Percentiles rank a stretch among this genome's conserved stretches.
These are phyloP conservation scores for Tangachromis dhanisi DNA, from an alignment of 2,113 vertebrate species.

Conservation along the genomic window DNA sequence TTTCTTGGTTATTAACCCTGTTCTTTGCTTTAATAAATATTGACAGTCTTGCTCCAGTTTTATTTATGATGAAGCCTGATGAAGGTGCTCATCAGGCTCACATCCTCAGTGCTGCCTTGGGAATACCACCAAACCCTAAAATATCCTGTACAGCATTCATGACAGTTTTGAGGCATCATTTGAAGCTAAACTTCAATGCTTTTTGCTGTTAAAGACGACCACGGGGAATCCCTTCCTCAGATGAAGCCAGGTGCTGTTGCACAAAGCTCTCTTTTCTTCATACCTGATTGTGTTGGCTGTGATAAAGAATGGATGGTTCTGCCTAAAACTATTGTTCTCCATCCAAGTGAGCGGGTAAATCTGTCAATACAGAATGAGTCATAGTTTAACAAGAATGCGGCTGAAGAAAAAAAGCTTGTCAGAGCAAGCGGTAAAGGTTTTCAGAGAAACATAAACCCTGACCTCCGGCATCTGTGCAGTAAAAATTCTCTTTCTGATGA, in stretches of 20 bases:
- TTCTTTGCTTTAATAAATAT: background rate
- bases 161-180: background rate
- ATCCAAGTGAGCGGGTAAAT: background rate
- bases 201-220: background rate
- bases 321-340: background rate
- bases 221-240: background rate
- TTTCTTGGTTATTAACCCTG: background rate
- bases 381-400: background rate
- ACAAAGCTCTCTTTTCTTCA: background rate
- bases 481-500: background rate
- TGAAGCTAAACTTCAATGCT: background rate
- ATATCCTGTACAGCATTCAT: background rate
- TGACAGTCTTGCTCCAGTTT: background rate
- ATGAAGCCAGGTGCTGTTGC: background rate
- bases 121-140: background rate
- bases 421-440: background rate
- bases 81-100: rapidly evolving
- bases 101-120: background rate
- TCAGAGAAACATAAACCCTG: background rate
- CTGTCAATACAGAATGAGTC: background rate
- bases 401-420: background rate
- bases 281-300: background rate
- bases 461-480: background rate
- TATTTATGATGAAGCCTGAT: background rate
- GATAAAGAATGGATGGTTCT: background rate